phyloP scores from a whole-genome alignment of 2,888 invertebrate genomes.

The Amorpha juglandis region DNA sequence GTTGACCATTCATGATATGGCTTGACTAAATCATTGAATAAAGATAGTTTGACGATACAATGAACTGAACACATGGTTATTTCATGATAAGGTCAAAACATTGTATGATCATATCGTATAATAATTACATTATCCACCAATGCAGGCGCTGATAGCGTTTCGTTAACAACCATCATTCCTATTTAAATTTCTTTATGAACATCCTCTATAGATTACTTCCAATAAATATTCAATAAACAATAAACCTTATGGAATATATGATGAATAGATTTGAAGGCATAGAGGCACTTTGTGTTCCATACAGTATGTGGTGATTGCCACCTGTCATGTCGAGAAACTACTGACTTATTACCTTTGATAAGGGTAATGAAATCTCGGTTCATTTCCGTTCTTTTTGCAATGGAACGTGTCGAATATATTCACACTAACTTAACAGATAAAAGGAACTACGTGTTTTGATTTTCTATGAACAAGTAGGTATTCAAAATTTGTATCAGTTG shows the following conservation, averaged over 20 bases:
- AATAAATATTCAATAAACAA: not conserved
- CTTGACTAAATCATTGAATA: too few species aligned
- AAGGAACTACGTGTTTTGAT: not conserved
- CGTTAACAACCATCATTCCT: too few species aligned
- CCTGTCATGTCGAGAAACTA: constrained; percentile 4
- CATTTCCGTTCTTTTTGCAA: not conserved
- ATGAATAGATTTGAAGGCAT: constrained; percentile 3
- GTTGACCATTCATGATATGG: too few species aligned
- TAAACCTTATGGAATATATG: not conserved
- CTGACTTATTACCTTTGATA: constrained; percentile 1
- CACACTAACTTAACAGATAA: not conserved
- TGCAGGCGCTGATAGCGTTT: too few species aligned
- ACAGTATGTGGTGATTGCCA: not conserved
- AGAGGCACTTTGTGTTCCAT: not conserved
- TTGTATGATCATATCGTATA: too few species aligned
- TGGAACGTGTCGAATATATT: not conserved
- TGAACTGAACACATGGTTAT: too few species aligned
- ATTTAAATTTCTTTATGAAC: too few species aligned
- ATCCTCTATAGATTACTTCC: too few species aligned
- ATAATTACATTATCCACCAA: too few species aligned
- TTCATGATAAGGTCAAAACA: too few species aligned
- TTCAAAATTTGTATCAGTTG: too few species aligned
- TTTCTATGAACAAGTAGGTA: not conserved
- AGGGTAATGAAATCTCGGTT: constrained; percentile 1
- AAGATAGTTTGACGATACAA: too few species aligned